phyloP scores from a whole-genome alignment of 2,888 invertebrate genomes.

The Panopea generosa region DNA sequence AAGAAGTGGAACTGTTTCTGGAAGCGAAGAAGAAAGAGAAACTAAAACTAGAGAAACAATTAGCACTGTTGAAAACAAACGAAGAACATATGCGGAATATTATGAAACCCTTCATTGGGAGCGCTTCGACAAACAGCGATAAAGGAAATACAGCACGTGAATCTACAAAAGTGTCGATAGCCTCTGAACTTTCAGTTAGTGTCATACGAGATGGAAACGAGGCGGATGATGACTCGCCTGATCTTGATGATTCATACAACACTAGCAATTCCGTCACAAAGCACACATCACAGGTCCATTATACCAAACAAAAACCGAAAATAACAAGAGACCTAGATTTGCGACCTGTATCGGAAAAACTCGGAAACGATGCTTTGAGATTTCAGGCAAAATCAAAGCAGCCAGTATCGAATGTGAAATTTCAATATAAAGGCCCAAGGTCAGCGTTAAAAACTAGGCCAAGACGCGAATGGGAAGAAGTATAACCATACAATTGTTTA shows the following conservation, averaged over 20 bases:
- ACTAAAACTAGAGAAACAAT: slow-evolving; percentile 68
- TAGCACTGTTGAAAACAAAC: slow-evolving; percentile 71
- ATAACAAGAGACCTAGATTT: slow-evolving; percentile 4
- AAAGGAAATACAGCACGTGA: slow-evolving; percentile 6
- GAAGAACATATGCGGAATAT: slow-evolving; percentile 68
- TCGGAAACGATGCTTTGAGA: no score
- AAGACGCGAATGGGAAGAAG: slow-evolving; percentile 50
- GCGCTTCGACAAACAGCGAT: slow-evolving; percentile 24
- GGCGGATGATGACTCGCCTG: slow-evolving; percentile 45
- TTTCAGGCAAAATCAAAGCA: no score
- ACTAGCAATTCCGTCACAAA: no score
- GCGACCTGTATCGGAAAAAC: no score
- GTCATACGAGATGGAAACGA: slow-evolving; percentile 46
- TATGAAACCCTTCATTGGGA: slow-evolving; percentile 65
- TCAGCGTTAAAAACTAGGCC: slow-evolving; percentile 44
- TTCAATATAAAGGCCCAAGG: slow-evolving; percentile 20
- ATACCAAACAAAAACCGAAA: slow-evolving; percentile 18
- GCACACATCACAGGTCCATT: no score
- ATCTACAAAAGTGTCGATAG: slow-evolving; percentile 21
- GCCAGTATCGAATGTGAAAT: no score
- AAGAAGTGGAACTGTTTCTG: slow-evolving; percentile 59
- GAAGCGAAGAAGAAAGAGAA: slow-evolving; percentile 64
- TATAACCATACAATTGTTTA: slow-evolving; percentile 21
- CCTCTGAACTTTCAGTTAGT: slow-evolving; percentile 14
- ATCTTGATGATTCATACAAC: background rate